Evolutionary conservation across 2,797 vertebrate genomes (phyloP), one percentile per base, ranked within the genome.

Genomic region (Furcifer pardalis): DNA sequence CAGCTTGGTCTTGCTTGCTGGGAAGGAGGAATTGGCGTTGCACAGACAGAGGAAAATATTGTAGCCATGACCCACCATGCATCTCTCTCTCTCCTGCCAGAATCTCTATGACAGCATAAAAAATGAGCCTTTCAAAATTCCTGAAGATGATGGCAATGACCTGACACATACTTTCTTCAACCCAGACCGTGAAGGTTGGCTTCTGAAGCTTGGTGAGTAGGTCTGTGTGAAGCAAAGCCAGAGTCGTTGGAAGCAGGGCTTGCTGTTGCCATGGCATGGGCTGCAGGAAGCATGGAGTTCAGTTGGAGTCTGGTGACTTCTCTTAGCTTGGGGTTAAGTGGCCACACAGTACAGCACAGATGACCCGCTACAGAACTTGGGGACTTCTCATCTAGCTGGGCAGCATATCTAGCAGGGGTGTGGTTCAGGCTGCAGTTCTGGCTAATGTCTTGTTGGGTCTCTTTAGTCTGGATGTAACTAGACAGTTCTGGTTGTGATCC

Each of bases 141-240:
- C 98, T 0, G 98, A 99, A 86, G 98, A 99, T 0, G 98, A 99
- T 0, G 98, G 98, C 86, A 99, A 99, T 0, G 98, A 99, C 95
- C 97, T 99, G 92, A 99, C 98, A 0, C 98, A 99, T 91, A 99
- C 98, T 2, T 99, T 99, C 96, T 99, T 99, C 95, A 99, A 99
- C 85, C 98, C 98, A 0, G 98, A 99, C 96, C 95, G 98, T 49
- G 98, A 99, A 90, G 98, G 98, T 94, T 99, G 98, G 98, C 97
- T 99, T 1, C 94, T 99, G 73, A 99, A 99, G 86, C 97, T 99
- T 13, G 98, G 98, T 99, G 92, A 97, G 98, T 88, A n/a, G 2
- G 13, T 71, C 56, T 72, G 40, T 1, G 9, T 74, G 10, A 77
- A 56, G 79, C 74, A 42, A 40, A 13, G 56, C 40, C 77, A 49